Percentiles rank a stretch among this genome's conserved stretches.
These are phyloP conservation scores for Apis laboriosa DNA, from an alignment of 1,140 invertebrate species.

Conservation along the genomic window DNA sequence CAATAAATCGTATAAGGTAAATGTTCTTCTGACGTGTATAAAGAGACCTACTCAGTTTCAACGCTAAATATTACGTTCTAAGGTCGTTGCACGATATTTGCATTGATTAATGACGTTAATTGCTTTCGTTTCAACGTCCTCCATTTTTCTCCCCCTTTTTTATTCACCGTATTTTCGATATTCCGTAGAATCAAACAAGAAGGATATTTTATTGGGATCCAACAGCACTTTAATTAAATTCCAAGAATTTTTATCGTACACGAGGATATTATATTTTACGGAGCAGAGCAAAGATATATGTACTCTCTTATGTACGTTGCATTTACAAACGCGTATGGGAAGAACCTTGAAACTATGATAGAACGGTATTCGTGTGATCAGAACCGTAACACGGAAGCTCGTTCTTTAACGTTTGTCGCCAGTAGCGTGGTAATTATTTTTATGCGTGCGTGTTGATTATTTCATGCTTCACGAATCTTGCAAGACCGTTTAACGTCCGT, in stretches of 20 bases:
- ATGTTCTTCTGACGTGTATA: background rate
- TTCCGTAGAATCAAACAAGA: background rate
- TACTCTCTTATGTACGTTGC: no score
- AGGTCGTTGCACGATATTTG: background rate
- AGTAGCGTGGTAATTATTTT: conserved; percentile 1
- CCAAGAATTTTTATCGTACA: no score
- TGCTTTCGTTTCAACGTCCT: background rate
- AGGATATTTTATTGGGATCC: no score
- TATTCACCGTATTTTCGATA: background rate
- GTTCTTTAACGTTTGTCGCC: conserved; percentile 2
- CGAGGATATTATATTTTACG: no score
- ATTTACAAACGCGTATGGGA: no score
- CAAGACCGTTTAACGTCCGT: background rate
- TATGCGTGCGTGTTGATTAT: background rate
- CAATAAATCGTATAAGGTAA: background rate
- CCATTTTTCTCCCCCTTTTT: background rate
- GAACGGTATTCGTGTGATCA: background rate
- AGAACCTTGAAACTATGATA: background rate
- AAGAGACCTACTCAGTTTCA: background rate
- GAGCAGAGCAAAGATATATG: no score
- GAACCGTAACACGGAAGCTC: background rate
- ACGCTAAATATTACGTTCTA: background rate
- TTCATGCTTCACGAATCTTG: background rate
- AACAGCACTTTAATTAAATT: no score
- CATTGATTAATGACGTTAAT: background rate